These are phyloP conservation scores for Triplophysa yarkandensis DNA, from an alignment of 2,797 vertebrate species.

Conservation along the genomic window DNA sequence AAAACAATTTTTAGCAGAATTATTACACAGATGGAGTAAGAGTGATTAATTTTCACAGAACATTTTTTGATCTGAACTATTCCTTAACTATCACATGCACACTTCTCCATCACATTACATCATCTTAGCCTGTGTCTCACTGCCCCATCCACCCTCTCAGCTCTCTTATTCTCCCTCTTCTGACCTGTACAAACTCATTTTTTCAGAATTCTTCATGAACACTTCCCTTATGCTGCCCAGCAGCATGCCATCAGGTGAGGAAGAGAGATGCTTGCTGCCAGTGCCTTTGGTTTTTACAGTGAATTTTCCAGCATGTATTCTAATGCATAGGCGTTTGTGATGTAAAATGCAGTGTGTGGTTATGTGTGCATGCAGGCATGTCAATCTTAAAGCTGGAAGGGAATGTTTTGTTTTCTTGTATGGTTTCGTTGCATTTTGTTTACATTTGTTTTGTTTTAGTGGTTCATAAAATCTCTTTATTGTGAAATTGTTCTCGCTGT, in stretches of 20 bases:
- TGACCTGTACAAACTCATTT: constrained; percentile 65
- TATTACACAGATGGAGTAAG: too few relatives aligned
- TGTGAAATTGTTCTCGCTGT: constrained; percentile 4
- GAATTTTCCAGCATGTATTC: constrained; percentile 56
- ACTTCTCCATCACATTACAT: constrained; percentile 22
- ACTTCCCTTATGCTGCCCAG: constrained; percentile 62
- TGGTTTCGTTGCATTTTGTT: constrained; percentile 9
- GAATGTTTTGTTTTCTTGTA: constrained; percentile 26
- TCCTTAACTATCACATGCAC: background rate
- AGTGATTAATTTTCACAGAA: background rate
- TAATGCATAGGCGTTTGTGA: constrained; percentile 58
- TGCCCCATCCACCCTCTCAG: background rate
- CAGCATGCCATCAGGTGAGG: constrained; percentile 75
- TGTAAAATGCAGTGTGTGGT: constrained; percentile 23
- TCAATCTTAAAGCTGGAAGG: background rate
- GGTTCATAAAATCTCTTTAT: constrained; percentile 13
- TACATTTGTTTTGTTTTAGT: background rate
- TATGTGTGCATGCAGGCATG: constrained; percentile 10
- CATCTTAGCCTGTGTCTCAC: constrained; percentile 32
- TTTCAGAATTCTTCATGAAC: constrained; percentile 69
- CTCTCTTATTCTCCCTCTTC: constrained; percentile 26
- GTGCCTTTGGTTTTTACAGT: background rate
- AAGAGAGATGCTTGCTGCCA: constrained; percentile 12
- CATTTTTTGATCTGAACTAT: background rate
- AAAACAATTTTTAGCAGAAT: too few relatives aligned